Percentiles rank a stretch among this genome's conserved stretches.
Conservation (phyloP, 1,140 invertebrate genomes). For the Amyelois transitella region DNA sequence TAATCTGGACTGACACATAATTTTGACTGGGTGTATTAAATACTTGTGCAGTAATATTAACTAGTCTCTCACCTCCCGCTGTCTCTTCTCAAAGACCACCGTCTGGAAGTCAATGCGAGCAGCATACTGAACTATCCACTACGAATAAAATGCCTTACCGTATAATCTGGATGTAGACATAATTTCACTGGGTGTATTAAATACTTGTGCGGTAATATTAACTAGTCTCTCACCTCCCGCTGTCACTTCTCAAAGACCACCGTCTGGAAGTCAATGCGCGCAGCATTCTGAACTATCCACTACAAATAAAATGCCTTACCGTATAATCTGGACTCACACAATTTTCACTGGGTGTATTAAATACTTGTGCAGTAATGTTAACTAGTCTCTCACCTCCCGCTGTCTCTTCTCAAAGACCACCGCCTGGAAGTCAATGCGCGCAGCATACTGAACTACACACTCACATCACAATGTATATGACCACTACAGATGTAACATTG, state of each 20-base stretch:
- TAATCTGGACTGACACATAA: background rate
- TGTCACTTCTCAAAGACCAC: conserved; percentile 63
- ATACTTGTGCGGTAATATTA: background rate
- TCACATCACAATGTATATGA: conserved; percentile 13
- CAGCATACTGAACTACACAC: conserved; percentile 41
- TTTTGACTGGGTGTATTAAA: background rate
- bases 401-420: conserved; percentile 63
- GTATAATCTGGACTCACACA: too few relatives aligned
- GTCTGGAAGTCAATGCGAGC: conserved; percentile 53
- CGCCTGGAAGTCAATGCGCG: conserved; percentile 57
- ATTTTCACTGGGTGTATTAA: background rate
- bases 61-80: conserved; percentile 60
- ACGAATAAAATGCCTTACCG: too few relatives aligned
- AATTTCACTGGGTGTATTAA: background rate
- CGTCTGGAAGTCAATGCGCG: conserved; percentile 57
- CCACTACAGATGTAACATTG: background rate
- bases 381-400: conserved; percentile 58
- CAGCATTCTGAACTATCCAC: conserved; percentile 49
- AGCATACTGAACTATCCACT: conserved; percentile 52
- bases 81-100: conserved; percentile 62
- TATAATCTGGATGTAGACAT: background rate
- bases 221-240: conserved; percentile 58
- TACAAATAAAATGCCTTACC: too few relatives aligned
- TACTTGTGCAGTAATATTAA: background rate
- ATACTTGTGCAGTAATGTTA: background rate